phyloP scores from a whole-genome alignment of 2,797 vertebrate species.

The Emydoidea blandingii region DNA sequence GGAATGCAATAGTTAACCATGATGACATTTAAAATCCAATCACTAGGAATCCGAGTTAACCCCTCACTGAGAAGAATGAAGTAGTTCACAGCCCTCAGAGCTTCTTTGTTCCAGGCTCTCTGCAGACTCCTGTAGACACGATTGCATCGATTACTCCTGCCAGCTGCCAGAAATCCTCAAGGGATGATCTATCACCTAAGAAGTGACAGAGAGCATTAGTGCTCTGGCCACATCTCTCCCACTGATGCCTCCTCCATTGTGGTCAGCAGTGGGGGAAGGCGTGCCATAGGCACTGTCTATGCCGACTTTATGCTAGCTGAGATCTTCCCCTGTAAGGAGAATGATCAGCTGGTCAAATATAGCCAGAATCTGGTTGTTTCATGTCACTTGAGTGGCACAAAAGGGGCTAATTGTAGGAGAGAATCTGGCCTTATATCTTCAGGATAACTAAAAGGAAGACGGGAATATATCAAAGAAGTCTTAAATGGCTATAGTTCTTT shows the following conservation, averaged over 20 bases:
- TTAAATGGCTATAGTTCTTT: neutral
- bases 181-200: neutral
- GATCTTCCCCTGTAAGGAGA: neutral
- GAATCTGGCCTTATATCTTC: neutral
- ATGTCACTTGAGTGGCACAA: neutral
- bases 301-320: neutral
- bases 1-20: neutral
- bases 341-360: neutral
- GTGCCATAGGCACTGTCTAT: neutral
- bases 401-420: neutral
- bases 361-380: neutral
- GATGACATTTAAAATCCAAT: rapidly evolving
- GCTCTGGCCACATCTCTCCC: neutral
- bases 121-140: neutral
- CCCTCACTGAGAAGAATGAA: neutral
- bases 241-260: neutral
- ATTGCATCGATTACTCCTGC: neutral
- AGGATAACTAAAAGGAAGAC: neutral
- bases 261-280: neutral
- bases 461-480: neutral
- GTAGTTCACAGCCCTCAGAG: neutral
- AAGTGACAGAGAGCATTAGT: neutral
- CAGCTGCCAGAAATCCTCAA: neutral
- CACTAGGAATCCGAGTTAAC: neutral
- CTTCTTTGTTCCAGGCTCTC: neutral